These are phyloP conservation scores for Ceuthmochares aereus DNA, from an alignment of 2,113 vertebrate species.

Conservation along the genomic window DNA sequence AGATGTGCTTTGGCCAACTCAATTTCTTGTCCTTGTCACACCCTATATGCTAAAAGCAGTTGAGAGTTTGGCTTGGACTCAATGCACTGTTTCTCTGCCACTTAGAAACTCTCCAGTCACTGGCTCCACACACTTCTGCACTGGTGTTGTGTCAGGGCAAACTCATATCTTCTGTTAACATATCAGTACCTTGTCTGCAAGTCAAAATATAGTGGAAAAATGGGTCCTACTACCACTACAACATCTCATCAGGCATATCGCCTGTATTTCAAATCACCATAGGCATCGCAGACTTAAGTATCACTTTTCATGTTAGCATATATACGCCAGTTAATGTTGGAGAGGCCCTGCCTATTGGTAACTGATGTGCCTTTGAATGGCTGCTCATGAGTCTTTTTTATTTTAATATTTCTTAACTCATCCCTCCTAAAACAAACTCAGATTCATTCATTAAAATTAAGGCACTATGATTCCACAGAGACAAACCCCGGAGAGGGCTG, in stretches of 20 bases:
- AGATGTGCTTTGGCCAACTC: not conserved
- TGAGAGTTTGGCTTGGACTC: not conserved
- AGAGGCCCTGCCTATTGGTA: not conserved
- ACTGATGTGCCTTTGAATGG: not conserved
- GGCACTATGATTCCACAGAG: constrained; percentile 53
- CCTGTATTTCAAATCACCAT: not conserved
- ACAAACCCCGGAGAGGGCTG: constrained; percentile 29
- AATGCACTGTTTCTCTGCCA: not conserved
- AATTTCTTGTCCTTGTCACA: not conserved
- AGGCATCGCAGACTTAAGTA: not conserved
- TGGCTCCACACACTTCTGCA: not conserved
- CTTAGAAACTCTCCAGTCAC: not conserved
- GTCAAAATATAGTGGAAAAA: not conserved
- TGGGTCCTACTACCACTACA: not conserved
- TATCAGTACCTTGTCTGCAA: not conserved
- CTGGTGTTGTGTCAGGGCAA: accelerated
- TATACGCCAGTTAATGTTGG: not conserved
- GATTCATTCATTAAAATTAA: constrained; percentile 70
- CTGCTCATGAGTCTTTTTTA: not conserved
- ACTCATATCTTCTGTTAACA: accelerated
- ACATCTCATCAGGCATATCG: not conserved
- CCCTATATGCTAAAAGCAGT: not conserved
- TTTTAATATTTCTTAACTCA: constrained; percentile 63
- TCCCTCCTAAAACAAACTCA: constrained; percentile 66
- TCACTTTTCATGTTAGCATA: constrained; percentile 38